A percentile compares a stretch with the other conserved stretches of the same genome.
Conservation (phyloP, 2,113 vertebrate genomes). For the Gobio gobio region DNA sequence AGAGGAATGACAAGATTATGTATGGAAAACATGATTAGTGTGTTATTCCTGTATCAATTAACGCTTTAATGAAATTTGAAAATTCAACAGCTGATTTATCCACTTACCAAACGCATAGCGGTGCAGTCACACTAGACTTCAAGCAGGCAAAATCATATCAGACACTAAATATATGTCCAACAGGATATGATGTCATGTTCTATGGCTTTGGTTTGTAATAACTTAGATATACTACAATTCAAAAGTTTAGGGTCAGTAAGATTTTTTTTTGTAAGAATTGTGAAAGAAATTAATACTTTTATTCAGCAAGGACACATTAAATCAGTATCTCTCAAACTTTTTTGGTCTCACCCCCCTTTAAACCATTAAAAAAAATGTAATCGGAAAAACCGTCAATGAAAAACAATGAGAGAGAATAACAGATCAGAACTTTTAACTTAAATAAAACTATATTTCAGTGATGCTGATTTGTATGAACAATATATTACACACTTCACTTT, state of each 20-base stretch:
- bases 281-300: not conserved
- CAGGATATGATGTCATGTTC: not conserved
- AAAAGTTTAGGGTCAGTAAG: not conserved
- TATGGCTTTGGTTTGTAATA: not conserved
- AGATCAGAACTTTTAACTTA: too few species aligned
- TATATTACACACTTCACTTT: not conserved
- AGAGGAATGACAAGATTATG: conserved; percentile 8
- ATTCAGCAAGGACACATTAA: not conserved
- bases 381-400: too few species aligned
- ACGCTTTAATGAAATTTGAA: conserved; percentile 1
- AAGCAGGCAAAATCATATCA: not conserved
- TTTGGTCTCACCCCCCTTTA: too few species aligned
- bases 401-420: too few species aligned
- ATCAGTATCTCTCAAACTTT: not conserved
- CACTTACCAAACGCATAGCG: not conserved
- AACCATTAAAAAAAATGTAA: too few species aligned
- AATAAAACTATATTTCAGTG: too few species aligned
- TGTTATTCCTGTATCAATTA: conserved; percentile 32
- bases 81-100: conserved; percentile 15
- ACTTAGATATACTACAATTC: not conserved
- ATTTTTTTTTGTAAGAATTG: too few species aligned
- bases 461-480: too few species aligned
- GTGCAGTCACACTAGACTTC: too few species aligned
- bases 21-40: conserved; percentile 18
- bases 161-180: not conserved